phyloP scores from a whole-genome alignment of 2,797 vertebrate species.

The Ibycter americanus region DNA sequence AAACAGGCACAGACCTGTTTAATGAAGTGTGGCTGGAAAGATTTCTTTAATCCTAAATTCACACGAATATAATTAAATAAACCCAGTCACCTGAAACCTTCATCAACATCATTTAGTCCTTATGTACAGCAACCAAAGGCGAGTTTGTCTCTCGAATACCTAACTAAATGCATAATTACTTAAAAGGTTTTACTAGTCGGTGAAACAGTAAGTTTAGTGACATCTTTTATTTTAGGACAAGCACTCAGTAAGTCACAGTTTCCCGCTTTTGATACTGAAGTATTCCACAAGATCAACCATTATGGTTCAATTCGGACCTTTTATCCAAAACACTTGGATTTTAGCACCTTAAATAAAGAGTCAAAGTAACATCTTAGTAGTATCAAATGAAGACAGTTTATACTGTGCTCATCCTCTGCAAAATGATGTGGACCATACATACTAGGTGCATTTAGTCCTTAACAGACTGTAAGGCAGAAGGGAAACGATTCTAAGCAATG shows the following conservation, averaged over 20 bases:
- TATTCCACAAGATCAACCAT: conserved; percentile 24
- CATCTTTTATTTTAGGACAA: conserved; percentile 22
- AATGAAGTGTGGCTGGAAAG: not conserved
- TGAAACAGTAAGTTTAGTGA: not conserved
- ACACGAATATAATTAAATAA: not conserved
- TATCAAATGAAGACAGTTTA: not conserved
- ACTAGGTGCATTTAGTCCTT: not conserved
- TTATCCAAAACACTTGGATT: conserved; percentile 20
- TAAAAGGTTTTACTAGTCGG: not conserved
- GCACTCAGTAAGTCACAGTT: not conserved
- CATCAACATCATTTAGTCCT: not conserved
- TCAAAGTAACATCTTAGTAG: not conserved
- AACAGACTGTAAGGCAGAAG: conserved; percentile 1
- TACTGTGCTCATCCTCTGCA: not conserved
- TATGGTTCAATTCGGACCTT: conserved; percentile 40
- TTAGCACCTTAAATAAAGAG: conserved; percentile 63
- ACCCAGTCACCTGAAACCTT: not conserved
- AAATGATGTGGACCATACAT: not conserved
- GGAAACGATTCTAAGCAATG: not conserved
- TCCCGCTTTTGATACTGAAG: not conserved
- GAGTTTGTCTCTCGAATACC: not conserved
- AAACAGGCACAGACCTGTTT: not conserved
- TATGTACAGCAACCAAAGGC: not conserved
- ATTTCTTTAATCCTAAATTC: not conserved
- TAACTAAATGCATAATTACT: not conserved